Evolutionary conservation across 1,140 invertebrate genomes (phyloP).

Genomic region (Hermetia illucens): DNA sequence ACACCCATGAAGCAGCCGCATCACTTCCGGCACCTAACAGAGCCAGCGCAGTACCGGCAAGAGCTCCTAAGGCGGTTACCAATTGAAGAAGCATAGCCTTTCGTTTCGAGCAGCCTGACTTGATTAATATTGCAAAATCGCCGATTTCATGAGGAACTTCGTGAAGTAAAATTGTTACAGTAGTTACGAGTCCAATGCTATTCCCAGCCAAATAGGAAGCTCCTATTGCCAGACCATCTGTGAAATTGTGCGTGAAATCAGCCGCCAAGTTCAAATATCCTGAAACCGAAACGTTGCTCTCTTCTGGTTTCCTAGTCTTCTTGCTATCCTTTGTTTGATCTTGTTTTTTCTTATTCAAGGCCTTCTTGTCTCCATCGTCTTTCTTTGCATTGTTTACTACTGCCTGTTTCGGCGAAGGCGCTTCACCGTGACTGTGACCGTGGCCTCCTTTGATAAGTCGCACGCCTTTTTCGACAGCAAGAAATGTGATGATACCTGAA

Average conservation of each 20-base stretch:
- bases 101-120: conserved; percentile 78
- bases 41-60: conserved; percentile 79
- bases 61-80: conserved; percentile 84
- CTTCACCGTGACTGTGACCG: conserved; percentile 32
- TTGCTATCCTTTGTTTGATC: conserved; percentile 22
- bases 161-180: conserved; percentile 80
- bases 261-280: conserved; percentile 91
- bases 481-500: conserved; percentile 75
- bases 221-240: conserved; percentile 88
- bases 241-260: conserved; percentile 95
- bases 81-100: conserved; percentile 85
- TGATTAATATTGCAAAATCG: conserved; percentile 92
- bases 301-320: conserved; percentile 23
- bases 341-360: conserved; percentile 15
- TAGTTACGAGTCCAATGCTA: conserved; percentile 78
- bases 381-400: conserved; percentile 24
- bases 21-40: conserved; percentile 39
- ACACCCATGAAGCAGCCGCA: conserved; percentile 81
- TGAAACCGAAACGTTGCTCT: conserved; percentile 39
- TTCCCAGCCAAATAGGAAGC: conserved; percentile 84
- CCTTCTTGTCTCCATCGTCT: conserved; percentile 28
- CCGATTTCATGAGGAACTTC: conserved; percentile 97
- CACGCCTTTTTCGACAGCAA: conserved; percentile 85
- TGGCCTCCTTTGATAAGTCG: conserved; percentile 71
- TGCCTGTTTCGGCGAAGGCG: conserved; percentile 17